Evolutionary conservation across 2,797 vertebrate species (phyloP), one percentile per base, ranked within the genome.

Genomic region (Parambassis ranga): DNA sequence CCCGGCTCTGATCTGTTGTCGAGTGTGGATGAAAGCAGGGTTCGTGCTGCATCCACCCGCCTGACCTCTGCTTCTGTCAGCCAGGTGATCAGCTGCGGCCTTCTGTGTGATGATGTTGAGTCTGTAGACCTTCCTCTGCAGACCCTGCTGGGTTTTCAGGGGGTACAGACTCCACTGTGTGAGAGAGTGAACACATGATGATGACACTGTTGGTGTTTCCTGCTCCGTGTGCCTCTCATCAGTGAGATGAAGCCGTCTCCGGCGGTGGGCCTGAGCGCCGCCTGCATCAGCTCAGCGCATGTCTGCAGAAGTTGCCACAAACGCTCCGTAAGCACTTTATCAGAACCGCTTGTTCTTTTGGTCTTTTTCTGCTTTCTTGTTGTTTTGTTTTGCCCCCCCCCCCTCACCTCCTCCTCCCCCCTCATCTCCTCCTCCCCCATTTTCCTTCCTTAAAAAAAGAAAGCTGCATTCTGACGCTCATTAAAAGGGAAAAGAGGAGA

Each of bases 311-410:
- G 88, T 91, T 75, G 56, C 57, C 76, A 32, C 79, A 86, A 92
- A 89, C 67, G 90, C 92, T 87, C 86, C 1, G 87, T 92, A 91
- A 93, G 92, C 92, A 93, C 89, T 92, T 93, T 91, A 91, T 89
- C 92, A 90, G 60, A 90, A 84, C 86, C 28, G 87, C 85, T 84
- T 90, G 81, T 90, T 92, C 90, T 89, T 89, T 89, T 89, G 79
- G 73, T 90, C 82, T 89, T 84, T 87, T 90, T 86, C 83, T 90
- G 89, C 90, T 90, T 91, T 88, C 85, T 87, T 91, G 87, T 92
- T 92, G 88, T 93, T 92, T 92, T 92, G 86, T 91, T 92, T 88
- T 89, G 79, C 71, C 65, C 27, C 60, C 52, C 39, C 65, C 23
- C 18, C 20, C 48, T 37, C 65, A 52, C 24, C 32, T 32, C 31